A percentile compares a stretch with the other conserved stretches of the same genome.
Evolutionary conservation across 2,888 invertebrate genomes (phyloP).

Genomic region (Abscondita cerata): DNA sequence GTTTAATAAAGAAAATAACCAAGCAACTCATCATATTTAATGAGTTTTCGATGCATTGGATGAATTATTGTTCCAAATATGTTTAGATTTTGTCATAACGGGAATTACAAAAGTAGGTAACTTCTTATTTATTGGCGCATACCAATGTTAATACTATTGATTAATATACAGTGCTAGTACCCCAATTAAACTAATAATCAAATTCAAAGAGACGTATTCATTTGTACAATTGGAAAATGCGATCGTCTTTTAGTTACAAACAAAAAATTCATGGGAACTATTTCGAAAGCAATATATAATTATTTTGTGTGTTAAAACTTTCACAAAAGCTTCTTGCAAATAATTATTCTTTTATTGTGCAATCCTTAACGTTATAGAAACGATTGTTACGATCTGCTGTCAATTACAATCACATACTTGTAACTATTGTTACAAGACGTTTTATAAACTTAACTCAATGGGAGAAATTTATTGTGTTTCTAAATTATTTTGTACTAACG

Average conservation of each 20-base stretch:
- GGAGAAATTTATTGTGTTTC: slow-evolving; percentile 9
- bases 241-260: neutral
- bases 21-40: slow-evolving; percentile 3
- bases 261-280: slow-evolving; percentile 1
- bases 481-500: slow-evolving; percentile 5
- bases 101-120: slow-evolving; percentile 7
- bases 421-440: slow-evolving; percentile 5
- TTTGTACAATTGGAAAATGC: neutral
- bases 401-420: slow-evolving; percentile 8
- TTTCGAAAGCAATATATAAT: neutral
- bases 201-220: neutral
- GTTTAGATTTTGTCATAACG: neutral
- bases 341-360: slow-evolving; percentile 6
- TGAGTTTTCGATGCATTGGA: neutral
- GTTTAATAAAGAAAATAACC: too few species aligned
- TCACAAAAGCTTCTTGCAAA: slow-evolving; percentile 3
- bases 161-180: too few species aligned
- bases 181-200: neutral
- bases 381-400: slow-evolving; percentile 10
- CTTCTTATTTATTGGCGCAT: neutral
- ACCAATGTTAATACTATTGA: neutral
- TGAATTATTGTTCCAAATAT: neutral
- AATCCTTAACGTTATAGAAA: slow-evolving; percentile 4
- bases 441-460: slow-evolving; percentile 1
- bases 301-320: slow-evolving; percentile 4